Conservation (phyloP, 2,797 vertebrate genomes). For the Anabacerthia variegaticeps region DNA sequence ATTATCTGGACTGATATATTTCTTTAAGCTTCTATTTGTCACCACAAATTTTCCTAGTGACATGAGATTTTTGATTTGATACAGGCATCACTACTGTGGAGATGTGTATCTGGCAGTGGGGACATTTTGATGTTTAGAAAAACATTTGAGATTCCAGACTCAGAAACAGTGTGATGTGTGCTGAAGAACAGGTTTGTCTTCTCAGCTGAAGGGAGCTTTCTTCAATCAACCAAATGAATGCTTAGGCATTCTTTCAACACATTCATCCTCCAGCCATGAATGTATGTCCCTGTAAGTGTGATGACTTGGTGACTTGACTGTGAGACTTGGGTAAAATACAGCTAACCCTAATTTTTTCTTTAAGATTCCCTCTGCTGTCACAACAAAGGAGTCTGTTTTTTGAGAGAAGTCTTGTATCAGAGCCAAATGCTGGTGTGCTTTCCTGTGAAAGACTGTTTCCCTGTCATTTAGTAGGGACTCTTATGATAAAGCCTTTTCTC, state of each 20-base stretch:
- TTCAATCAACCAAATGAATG: neutral
- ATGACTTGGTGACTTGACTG: neutral
- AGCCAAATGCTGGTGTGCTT: neutral
- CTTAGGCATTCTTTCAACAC: neutral
- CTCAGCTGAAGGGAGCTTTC: neutral
- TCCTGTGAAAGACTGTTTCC: neutral
- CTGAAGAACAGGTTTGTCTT: neutral
- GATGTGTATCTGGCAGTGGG: neutral
- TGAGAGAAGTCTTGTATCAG: neutral
- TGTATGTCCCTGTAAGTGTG: neutral
- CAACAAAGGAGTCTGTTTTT: neutral
- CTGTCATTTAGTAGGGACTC: neutral
- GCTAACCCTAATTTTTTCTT: neutral
- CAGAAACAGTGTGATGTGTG: neutral
- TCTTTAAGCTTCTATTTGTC: constrained; percentile 11
- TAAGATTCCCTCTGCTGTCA: neutral
- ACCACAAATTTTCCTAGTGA: neutral
- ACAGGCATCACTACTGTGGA: neutral
- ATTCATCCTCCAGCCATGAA: accelerated
- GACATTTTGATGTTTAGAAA: neutral
- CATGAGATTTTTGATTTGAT: neutral
- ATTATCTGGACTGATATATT: neutral
- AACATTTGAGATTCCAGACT: neutral
- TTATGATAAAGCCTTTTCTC: neutral
- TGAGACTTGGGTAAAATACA: neutral